Evolutionary conservation across 2,888 invertebrate species (phyloP), one percentile per base, ranked within the genome.

Genomic region (Lithosia quadra): DNA sequence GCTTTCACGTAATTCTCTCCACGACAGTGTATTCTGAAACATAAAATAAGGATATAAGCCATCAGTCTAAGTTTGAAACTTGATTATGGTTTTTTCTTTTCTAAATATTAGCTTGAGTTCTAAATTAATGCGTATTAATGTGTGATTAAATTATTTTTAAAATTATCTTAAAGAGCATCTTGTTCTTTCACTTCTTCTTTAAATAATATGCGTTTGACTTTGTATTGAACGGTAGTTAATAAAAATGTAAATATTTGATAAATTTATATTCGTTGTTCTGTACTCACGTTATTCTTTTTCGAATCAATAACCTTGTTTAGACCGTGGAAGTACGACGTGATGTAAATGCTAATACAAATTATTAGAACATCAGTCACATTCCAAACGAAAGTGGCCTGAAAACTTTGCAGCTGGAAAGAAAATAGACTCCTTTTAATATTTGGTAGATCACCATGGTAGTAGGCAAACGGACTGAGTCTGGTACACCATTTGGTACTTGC

Each of bases 1-100:
- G n/a, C 84, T 75, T 1, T 75, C 64, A n/a, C 88, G 79, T 2
- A 87, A 73, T 13, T 70, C 82, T 0, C 81, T 76, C 91, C 91
- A 91, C n/a, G 84, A 76, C 3, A 83, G 64, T 0, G 65, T 36
- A 58, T 73, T 63, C 87, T 88, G 78, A 36, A 63, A 63, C n/a
- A 22, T 8, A 36, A n/a, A 49, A 18, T 8, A n/a, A 43, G 7
- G 18, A 15, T 39, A 15, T 5, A 39, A 39, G 1, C 36, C 11
- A 36, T 13, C 9, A 2, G 2, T 36, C 10, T 36, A 13, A 56
- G 15, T 11, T 11, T 24, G 13, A 55, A 55, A 21, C 22, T 4
- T 4, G 4, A 9, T 18, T 49, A 3, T 39, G 15, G 2, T 28
- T 28, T 28, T 28, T 28, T 28, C 2, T 28, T 28, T 28, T 28